A percentile compares a stretch with the other conserved stretches of the same genome.
These are phyloP conservation scores for Cryptotermes secundus DNA, from an alignment of 1,140 invertebrate genomes.

Conservation along the genomic window DNA sequence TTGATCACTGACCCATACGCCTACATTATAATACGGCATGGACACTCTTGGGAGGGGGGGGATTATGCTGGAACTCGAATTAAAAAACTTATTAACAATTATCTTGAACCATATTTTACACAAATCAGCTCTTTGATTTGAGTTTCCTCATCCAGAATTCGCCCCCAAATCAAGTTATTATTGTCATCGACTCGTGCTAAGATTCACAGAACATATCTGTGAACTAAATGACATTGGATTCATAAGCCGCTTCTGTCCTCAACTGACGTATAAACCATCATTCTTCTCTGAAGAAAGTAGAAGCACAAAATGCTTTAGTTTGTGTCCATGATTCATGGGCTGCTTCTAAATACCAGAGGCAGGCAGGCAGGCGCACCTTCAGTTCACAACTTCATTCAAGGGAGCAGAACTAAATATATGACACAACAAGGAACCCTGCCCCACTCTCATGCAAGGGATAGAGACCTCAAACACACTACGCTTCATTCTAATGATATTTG, in stretches of 20 bases:
- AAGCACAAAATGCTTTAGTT: constrained; percentile 1
- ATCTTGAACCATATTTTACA: too few relatives aligned
- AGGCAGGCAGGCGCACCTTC: background rate
- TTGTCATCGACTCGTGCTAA: too few relatives aligned
- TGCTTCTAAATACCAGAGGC: background rate
- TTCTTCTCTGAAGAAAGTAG: background rate
- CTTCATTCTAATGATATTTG: background rate
- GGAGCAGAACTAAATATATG: background rate
- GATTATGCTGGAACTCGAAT: too few relatives aligned
- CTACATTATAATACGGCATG: too few relatives aligned
- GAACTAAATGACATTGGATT: background rate
- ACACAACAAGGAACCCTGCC: background rate
- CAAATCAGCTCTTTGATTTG: too few relatives aligned
- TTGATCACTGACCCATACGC: too few relatives aligned
- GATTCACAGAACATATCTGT: background rate
- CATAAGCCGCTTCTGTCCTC: background rate
- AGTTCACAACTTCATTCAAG: background rate
- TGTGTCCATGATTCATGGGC: background rate
- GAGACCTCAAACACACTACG: background rate
- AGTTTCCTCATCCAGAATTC: too few relatives aligned
- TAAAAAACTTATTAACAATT: too few relatives aligned
- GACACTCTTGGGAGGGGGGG: too few relatives aligned
- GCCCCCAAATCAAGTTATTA: too few relatives aligned
- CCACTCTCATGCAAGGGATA: background rate
- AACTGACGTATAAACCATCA: background rate